Evolutionary conservation across 2,113 vertebrate species (phyloP).

Genomic region (Lepus americanus): DNA sequence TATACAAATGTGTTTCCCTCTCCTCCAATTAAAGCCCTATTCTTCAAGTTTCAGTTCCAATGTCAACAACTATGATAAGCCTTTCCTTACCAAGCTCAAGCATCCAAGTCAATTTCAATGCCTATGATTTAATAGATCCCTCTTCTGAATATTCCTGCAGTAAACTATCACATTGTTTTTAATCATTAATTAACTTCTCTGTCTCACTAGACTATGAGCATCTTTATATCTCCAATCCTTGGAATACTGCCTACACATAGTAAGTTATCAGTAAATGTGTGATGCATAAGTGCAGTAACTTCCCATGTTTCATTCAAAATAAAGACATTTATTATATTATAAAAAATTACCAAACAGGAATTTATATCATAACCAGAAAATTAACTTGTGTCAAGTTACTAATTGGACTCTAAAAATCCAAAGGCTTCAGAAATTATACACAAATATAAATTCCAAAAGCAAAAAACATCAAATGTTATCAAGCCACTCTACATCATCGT

Average conservation of each 20-base stretch:
- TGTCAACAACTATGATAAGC: background rate
- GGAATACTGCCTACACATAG: background rate
- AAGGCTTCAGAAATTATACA: slow-evolving; percentile 58
- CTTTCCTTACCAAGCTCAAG: slow-evolving; percentile 33
- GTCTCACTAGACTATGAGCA: slow-evolving; percentile 10
- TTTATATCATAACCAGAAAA: slow-evolving; percentile 40
- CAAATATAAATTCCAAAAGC: slow-evolving; percentile 51
- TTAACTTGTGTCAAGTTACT: slow-evolving; percentile 35
- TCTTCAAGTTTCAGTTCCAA: slow-evolving; percentile 28
- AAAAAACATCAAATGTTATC: slow-evolving; percentile 43
- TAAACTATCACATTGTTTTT: slow-evolving; percentile 19
- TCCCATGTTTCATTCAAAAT: slow-evolving; percentile 32
- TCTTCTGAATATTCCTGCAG: background rate
- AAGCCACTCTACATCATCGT: background rate
- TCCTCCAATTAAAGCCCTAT: background rate
- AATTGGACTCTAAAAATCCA: background rate
- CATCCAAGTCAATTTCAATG: slow-evolving; percentile 17
- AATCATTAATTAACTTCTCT: background rate
- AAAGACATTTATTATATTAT: slow-evolving; percentile 21
- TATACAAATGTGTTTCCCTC: background rate
- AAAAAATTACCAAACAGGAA: slow-evolving; percentile 52
- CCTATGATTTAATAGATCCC: background rate
- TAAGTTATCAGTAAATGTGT: background rate
- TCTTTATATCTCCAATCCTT: slow-evolving; percentile 17
- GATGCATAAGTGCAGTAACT: slow-evolving; percentile 26